Evolutionary conservation across 2,113 vertebrate genomes (phyloP).

Genomic region (Hippoglossus stenolepis): DNA sequence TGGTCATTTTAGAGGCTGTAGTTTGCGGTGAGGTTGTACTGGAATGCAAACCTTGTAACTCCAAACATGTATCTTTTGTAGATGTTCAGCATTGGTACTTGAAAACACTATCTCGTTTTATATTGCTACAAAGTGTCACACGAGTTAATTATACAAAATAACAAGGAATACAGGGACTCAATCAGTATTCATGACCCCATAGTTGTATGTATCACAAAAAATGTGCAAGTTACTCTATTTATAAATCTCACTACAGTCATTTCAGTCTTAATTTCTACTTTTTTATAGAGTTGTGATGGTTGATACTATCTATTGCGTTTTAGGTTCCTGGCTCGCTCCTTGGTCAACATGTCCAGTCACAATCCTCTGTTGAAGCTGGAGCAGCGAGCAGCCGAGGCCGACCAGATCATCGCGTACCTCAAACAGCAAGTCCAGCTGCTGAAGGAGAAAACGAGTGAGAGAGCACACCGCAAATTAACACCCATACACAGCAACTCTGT

Average conservation of each 20-base stretch:
- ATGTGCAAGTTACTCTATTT: neutral
- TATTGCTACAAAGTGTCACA: neutral
- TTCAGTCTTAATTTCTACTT: neutral
- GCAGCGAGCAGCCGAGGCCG: conserved; percentile 93
- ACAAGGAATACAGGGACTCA: neutral
- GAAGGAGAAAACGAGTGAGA: conserved; percentile 96
- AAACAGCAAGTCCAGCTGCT: conserved; percentile 96
- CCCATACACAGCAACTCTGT: neutral
- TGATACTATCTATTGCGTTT: conserved; percentile 20
- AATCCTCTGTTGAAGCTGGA: conserved; percentile 91
- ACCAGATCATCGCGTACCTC: conserved; percentile 96
- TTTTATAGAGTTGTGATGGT: neutral
- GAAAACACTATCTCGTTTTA: conserved; percentile 12
- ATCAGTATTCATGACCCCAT: neutral
- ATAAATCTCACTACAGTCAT: neutral
- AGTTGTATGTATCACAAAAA: neutral
- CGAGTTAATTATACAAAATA: neutral
- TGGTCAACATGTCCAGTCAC: conserved; percentile 91
- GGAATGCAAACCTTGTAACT: conserved; percentile 55
- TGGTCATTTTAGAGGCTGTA: conserved; percentile 49
- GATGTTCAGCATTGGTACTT: conserved; percentile 26
- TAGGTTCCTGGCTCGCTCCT: conserved; percentile 87
- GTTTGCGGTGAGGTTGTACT: conserved; percentile 56
- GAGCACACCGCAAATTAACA: conserved; percentile 11
- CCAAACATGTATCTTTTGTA: conserved; percentile 34